Conservation (phyloP, 2,113 vertebrate genomes). For the pig (Sus scrofa) region T2T-Sscrofa CM000813.6:56501-57000, state of each 20-base stretch:
- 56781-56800: not conserved
- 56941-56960: no score
- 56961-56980: not conserved
- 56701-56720: not conserved
- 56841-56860: not conserved
- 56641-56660: not conserved
- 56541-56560: no score
- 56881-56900: not conserved
- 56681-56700: not conserved
- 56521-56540: no score
- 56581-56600: not conserved
- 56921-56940: not conserved
- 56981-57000: not conserved
- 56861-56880: not conserved
- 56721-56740: not conserved
- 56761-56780: not conserved
- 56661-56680: not conserved
- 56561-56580: no score
- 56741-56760: not conserved
- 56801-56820: not conserved
- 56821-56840: fast-evolving
- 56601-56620: not conserved
- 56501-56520: no score
- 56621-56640: not conserved
- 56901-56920: not conserved